A percentile compares a stretch with the other conserved stretches of the same genome.
phyloP scores from a whole-genome alignment of 2,888 invertebrate genomes.

The Merodon equestris region DNA sequence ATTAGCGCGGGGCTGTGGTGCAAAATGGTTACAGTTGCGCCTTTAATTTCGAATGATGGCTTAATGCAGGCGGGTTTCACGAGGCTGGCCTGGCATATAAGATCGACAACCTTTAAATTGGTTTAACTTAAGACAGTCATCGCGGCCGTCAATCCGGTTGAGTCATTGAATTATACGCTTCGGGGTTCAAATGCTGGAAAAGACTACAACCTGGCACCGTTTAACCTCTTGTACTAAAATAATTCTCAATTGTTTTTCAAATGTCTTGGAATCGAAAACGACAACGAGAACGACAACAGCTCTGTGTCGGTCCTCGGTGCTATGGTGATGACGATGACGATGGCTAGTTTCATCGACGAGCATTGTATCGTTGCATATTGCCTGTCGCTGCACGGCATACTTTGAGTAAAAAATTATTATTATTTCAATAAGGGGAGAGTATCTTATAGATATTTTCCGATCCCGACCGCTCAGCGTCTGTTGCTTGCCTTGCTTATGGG shows the following conservation, averaged over 20 bases:
- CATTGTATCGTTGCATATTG: slow-evolving; percentile 7
- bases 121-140: slow-evolving; percentile 34
- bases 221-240: slow-evolving; percentile 62
- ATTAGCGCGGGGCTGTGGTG: no score
- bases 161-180: slow-evolving; percentile 23
- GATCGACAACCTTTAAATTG: slow-evolving; percentile 29
- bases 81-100: slow-evolving; percentile 1
- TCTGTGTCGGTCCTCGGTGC: no score
- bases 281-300: no score
- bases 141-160: slow-evolving; percentile 16
- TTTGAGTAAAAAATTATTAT: slow-evolving; percentile 58
- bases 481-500: no score
- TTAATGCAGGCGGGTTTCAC: no score
- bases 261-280: slow-evolving; percentile 55
- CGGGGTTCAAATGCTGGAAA: slow-evolving; percentile 19
- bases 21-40: no score
- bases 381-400: slow-evolving; percentile 32
- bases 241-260: slow-evolving; percentile 64
- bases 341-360: no score
- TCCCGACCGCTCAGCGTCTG: no score
- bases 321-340: no score
- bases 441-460: background rate
- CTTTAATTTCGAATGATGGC: no score
- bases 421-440: slow-evolving; percentile 57
- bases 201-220: slow-evolving; percentile 36